A percentile compares a stretch with the other conserved stretches of the same genome.
phyloP scores from a whole-genome alignment of 2,113 vertebrate genomes.

The Protobothrops mucrosquamatus region DNA sequence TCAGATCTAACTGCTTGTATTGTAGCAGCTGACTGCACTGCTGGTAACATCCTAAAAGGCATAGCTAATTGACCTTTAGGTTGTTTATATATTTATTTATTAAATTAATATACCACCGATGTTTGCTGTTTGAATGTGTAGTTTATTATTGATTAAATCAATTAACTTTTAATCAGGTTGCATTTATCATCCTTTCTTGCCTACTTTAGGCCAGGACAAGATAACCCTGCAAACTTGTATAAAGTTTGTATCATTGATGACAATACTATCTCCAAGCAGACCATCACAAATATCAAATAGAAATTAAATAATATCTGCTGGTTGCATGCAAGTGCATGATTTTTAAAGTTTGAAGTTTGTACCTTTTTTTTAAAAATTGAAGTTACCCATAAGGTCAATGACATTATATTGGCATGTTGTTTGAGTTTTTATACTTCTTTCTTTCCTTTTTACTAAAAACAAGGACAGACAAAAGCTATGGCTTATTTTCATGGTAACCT shows the following conservation, averaged over 20 bases:
- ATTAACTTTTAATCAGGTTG: background rate
- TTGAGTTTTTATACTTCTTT: background rate
- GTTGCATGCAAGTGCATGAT: background rate
- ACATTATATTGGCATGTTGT: background rate
- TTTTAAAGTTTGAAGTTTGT: background rate
- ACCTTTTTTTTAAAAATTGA: background rate
- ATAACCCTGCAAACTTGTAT: background rate
- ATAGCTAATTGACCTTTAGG: background rate
- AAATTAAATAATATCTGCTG: background rate
- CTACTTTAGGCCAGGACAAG: background rate
- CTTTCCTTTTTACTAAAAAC: background rate
- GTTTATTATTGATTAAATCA: background rate
- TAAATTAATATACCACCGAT: background rate
- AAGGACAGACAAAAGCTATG: slow-evolving; percentile 1
- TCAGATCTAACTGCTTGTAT: background rate
- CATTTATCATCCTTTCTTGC: background rate
- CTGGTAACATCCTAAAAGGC: background rate
- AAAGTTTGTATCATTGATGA: background rate
- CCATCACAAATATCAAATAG: background rate
- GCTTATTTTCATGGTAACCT: slow-evolving; percentile 25
- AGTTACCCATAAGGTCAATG: background rate
- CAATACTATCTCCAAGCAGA: background rate
- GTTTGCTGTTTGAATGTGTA: background rate
- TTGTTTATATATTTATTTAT: background rate
- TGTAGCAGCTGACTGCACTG: background rate